phyloP scores from a whole-genome alignment of 1,140 invertebrate species.

The Nasonia longicornis region DNA sequence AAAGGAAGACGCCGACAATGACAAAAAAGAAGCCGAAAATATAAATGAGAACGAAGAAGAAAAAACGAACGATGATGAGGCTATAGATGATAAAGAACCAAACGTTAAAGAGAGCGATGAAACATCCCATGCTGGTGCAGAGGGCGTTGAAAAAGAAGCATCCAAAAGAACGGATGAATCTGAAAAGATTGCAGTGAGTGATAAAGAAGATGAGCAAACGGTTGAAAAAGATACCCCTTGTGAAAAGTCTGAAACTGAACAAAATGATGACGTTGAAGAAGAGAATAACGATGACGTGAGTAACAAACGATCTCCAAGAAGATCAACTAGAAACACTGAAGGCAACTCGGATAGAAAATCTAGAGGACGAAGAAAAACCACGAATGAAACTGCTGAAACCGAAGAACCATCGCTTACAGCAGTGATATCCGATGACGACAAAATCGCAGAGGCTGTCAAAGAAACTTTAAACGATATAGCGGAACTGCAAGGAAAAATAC shows the following conservation, averaged over 20 bases:
- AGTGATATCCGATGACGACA: constrained; percentile 9
- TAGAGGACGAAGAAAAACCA: constrained; percentile 28
- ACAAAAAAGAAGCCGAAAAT: not conserved
- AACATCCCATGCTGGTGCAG: not conserved
- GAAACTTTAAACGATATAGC: constrained; percentile 43
- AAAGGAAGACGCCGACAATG: not conserved
- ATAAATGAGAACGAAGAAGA: not conserved
- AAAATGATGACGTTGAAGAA: not conserved
- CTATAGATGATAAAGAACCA: not conserved
- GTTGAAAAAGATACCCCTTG: constrained; percentile 2
- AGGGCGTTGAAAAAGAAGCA: constrained; percentile 9
- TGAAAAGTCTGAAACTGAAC: not conserved
- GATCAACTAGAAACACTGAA: not conserved
- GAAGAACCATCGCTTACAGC: not conserved
- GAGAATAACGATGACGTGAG: not conserved
- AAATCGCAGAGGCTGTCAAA: constrained; percentile 42
- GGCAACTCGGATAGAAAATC: constrained; percentile 15
- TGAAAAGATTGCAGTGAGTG: not conserved
- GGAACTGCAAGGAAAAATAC: constrained; percentile 38
- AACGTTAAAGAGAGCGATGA: not conserved
- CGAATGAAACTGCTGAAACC: not conserved
- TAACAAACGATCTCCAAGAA: not conserved
- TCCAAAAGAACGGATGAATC: not conserved
- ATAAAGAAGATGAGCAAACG: not conserved
- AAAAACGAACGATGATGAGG: not conserved